Evolutionary conservation across 53 echinoderm and acorn worm genomes (phyloP).

Genomic region (Echinarachnius parma): DNA sequence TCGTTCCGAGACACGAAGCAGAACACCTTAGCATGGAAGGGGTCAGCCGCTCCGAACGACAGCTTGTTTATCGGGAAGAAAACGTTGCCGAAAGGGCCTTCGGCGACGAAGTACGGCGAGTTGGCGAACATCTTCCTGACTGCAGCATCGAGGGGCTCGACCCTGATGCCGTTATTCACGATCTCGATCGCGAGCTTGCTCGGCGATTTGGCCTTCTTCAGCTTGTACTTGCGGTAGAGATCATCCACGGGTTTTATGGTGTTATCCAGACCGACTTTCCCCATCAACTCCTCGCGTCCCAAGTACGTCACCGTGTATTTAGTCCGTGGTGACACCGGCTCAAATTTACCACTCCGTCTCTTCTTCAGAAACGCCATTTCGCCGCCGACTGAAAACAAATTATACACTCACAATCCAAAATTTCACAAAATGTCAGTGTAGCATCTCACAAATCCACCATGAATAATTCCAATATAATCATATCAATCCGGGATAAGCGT

Average conservation of each 20-base stretch:
- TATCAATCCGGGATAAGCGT: too few species aligned
- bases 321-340: slow-evolving; percentile 53
- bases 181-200: slow-evolving; percentile 64
- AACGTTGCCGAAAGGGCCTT: slow-evolving; percentile 48
- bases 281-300: slow-evolving; percentile 52
- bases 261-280: slow-evolving; percentile 64
- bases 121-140: slow-evolving; percentile 8
- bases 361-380: slow-evolving; percentile 88
- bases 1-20: slow-evolving; percentile 63
- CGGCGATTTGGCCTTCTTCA: slow-evolving; percentile 48
- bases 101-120: slow-evolving; percentile 6
- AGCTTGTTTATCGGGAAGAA: slow-evolving; percentile 91
- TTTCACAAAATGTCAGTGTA: too few species aligned
- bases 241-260: slow-evolving; percentile 58
- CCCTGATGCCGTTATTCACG: slow-evolving; percentile 56
- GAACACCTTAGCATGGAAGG: slow-evolving; percentile 70
- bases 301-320: slow-evolving; percentile 54
- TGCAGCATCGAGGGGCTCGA: slow-evolving; percentile 45
- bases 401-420: too few species aligned
- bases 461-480: too few species aligned
- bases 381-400: too few species aligned
- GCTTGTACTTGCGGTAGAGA: slow-evolving; percentile 63
- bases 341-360: slow-evolving; percentile 61
- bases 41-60: slow-evolving; percentile 86
- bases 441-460: too few species aligned